Evolutionary conservation across 2,113 vertebrate genomes (phyloP), one percentile per base, ranked within the genome.

Genomic region (Coryphaenoides rupestris): DNA sequence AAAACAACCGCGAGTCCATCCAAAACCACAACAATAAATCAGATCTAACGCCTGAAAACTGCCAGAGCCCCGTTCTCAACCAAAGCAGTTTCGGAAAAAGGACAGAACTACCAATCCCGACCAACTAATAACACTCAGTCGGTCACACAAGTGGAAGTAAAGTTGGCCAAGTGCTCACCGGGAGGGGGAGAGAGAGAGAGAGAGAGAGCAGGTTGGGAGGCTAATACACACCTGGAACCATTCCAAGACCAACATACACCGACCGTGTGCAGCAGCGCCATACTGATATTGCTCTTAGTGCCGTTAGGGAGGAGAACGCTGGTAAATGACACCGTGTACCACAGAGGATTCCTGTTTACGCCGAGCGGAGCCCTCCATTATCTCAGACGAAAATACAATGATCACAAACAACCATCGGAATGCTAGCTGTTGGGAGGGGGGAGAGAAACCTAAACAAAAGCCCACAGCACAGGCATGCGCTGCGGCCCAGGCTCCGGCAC

Each of bases 281-380:
- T 79, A 84, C 80, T 79, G 80, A 82, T 70, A 80, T 77, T 80
- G 69, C 75, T 68, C 63, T 65, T 60, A 76, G 62, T 53, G 59
- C 72, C 70, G 78, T 86, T 73, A 83, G 57, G 65, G 56, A 69
- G 45, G 60, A 57, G 65, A 70, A 57, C 60, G 33, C 33, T 40
- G 66, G 46, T 49, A 45, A 73, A 79, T 72, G 59, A 70, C 72
- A 84, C 81, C 74, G 80, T 58, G 55, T 24, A 54, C 33, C 70
- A 5, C 14, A 66, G 60, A 60, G 72, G 70, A 56, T 67, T 80
- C 70, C 59, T 79, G 61, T 78, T 78, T 70, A 49, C 61, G 69
- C 64, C 19, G 46, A 63, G 60, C 67, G 23, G 19, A 81, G 63
- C 66, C n/a, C 47, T 40, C 71, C 62, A 60, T 75, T 74, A 74